Evolutionary conservation across 2,113 vertebrate genomes (phyloP).

Genomic region (Paedocypris sp.): DNA sequence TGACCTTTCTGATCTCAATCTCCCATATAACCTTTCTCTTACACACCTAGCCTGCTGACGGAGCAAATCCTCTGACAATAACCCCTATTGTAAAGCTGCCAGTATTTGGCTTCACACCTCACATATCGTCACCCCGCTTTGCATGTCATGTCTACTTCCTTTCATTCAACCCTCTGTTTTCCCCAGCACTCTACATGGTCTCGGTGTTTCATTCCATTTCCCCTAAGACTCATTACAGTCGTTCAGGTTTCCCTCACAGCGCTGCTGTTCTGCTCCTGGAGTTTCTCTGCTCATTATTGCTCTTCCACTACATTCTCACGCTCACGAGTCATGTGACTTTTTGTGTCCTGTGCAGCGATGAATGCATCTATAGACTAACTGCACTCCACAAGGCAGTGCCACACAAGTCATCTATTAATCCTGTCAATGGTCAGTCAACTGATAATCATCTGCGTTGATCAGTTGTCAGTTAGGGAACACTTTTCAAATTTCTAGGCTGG

Average conservation of each 20-base stretch:
- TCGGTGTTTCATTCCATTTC: slow-evolving; percentile 6
- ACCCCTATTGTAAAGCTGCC: slow-evolving; percentile 10
- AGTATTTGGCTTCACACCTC: background rate
- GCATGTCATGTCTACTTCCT: background rate
- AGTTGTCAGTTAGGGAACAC: no score
- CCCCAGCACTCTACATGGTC: slow-evolving; percentile 1
- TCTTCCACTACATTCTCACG: background rate
- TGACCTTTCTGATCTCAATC: slow-evolving; percentile 36
- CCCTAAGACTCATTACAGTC: slow-evolving; percentile 32
- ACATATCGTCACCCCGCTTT: background rate
- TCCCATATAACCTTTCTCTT: slow-evolving; percentile 27
- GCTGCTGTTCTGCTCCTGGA: background rate
- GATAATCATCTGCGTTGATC: no score
- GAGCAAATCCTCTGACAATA: slow-evolving; percentile 17
- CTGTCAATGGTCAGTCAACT: no score
- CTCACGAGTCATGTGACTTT: background rate
- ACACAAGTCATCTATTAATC: background rate
- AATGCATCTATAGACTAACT: background rate
- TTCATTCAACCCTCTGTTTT: background rate
- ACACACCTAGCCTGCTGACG: slow-evolving; percentile 7
- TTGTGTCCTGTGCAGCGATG: background rate
- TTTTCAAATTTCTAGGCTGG: no score
- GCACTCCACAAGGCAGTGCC: background rate
- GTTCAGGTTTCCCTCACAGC: background rate
- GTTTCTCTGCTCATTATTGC: slow-evolving; percentile 23